phyloP scores from a whole-genome alignment of 2,797 vertebrate genomes.

The Heliangelus exortis region DNA sequence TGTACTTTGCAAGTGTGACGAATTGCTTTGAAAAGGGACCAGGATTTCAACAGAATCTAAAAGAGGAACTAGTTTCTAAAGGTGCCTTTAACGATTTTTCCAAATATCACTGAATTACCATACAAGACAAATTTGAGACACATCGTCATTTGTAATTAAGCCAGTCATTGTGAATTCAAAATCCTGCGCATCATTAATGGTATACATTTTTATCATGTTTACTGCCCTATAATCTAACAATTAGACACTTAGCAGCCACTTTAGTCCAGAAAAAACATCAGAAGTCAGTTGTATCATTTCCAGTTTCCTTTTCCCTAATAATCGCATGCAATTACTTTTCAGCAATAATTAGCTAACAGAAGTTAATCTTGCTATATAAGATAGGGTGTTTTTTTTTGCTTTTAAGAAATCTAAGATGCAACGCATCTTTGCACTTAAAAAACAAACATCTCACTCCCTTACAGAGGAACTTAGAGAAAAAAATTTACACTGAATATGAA shows the following conservation, averaged over 20 bases:
- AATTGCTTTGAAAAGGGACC: background rate
- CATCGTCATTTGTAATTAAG: conserved; percentile 10
- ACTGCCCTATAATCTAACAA: background rate
- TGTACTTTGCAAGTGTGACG: background rate
- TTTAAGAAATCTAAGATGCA: conserved; percentile 13
- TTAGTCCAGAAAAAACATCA: background rate
- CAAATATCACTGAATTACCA: background rate
- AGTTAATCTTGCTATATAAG: background rate
- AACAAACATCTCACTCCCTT: background rate
- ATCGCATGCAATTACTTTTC: background rate
- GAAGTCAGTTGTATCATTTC: background rate
- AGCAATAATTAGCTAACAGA: background rate
- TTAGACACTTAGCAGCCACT: background rate
- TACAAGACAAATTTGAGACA: background rate
- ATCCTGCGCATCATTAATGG: background rate
- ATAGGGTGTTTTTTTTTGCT: background rate
- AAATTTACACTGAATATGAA: background rate
- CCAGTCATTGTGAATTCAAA: conserved; percentile 9
- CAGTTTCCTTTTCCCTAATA: background rate
- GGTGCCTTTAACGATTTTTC: background rate
- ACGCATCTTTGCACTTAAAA: background rate
- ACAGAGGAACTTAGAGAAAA: conserved; percentile 8
- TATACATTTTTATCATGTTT: conserved; percentile 16
- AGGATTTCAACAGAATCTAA: background rate
- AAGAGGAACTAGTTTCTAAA: background rate